Percentiles rank a stretch among this genome's conserved stretches.
phyloP scores from a whole-genome alignment of 1,140 invertebrate species.

The Ips typographus region DNA sequence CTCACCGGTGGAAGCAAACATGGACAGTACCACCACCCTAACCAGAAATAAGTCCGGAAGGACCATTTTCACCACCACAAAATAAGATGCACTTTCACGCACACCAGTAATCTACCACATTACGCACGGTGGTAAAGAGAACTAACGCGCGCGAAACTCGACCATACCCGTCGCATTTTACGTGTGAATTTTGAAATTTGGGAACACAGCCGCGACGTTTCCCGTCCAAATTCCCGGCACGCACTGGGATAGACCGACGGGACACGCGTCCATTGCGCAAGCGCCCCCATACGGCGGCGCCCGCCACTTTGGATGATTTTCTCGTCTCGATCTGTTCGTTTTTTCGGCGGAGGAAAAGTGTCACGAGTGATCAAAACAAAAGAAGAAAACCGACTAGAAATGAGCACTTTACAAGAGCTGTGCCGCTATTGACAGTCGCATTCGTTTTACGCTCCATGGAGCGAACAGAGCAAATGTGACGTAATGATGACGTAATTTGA shows the following conservation, averaged over 20 bases:
- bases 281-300: background rate
- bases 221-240: background rate
- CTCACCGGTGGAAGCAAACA: slow-evolving; percentile 28
- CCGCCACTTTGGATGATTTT: background rate
- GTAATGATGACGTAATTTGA: no score
- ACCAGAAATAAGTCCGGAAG: slow-evolving; percentile 12
- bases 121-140: background rate
- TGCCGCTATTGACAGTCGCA: no score
- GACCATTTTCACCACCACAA: slow-evolving; percentile 10
- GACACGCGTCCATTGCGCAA: background rate
- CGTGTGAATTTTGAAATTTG: background rate
- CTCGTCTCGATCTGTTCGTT: no score
- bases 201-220: slow-evolving; percentile 14
- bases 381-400: no score
- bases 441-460: no score
- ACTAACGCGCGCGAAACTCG: slow-evolving; percentile 1
- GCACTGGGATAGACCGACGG: slow-evolving; percentile 10
- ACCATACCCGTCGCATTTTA: slow-evolving; percentile 7
- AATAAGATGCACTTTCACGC: background rate
- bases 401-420: no score
- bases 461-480: no score
- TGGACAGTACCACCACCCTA: slow-evolving; percentile 20
- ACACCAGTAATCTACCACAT: background rate
- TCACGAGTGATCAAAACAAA: no score
- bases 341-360: no score